Conservation (phyloP, 2,113 vertebrate genomes). For the Cavia aperea region DNA sequence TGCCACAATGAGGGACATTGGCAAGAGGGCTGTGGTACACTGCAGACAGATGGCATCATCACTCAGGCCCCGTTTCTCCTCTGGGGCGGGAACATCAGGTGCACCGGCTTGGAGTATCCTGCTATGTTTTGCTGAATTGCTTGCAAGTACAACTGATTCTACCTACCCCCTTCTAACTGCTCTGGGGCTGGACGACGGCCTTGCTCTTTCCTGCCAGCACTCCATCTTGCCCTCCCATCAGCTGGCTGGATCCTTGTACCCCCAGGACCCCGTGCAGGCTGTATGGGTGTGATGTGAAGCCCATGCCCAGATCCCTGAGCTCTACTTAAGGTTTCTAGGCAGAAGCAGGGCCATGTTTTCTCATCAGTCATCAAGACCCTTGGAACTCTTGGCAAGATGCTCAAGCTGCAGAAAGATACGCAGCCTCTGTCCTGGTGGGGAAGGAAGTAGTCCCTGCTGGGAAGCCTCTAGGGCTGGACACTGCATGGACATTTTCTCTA, state of each 20-base stretch:
- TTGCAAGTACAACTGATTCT: background rate
- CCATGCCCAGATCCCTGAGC: fast-evolving
- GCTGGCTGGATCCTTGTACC: background rate
- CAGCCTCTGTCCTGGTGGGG: background rate
- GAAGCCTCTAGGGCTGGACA: background rate
- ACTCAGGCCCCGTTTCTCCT: background rate
- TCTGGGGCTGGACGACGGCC: background rate
- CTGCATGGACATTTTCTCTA: background rate
- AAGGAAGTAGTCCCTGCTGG: background rate
- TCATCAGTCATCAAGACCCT: background rate
- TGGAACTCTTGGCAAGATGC: background rate
- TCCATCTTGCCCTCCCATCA: background rate
- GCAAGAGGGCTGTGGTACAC: background rate
- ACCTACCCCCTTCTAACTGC: background rate
- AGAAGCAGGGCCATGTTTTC: background rate
- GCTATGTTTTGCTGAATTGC: background rate
- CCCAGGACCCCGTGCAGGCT: background rate
- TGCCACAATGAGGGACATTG: background rate
- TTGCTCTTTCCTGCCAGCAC: background rate
- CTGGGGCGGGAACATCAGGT: background rate
- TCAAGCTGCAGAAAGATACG: background rate
- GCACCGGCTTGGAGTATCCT: background rate
- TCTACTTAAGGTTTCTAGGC: background rate
- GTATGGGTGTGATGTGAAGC: background rate
- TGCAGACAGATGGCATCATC: background rate